Evolutionary conservation across 2,113 vertebrate genomes (phyloP).

Genomic region (Chloebia gouldiae): DNA sequence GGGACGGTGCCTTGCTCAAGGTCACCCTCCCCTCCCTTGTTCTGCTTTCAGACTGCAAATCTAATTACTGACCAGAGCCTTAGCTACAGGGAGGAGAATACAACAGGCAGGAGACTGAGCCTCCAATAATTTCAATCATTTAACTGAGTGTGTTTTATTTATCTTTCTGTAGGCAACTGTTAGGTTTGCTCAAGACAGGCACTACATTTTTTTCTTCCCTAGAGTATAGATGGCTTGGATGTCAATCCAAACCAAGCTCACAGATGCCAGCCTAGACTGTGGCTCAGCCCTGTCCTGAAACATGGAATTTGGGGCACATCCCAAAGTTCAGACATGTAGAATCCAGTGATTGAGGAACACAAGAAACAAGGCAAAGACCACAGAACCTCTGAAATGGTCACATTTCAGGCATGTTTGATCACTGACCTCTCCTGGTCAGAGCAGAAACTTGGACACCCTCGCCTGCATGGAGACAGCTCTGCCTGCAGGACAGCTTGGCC

Average conservation of each 20-base stretch:
- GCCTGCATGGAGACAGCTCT: not conserved
- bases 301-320: not conserved
- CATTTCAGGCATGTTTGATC: fast-evolving
- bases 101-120: not conserved
- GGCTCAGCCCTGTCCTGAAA: not conserved
- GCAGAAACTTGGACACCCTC: not conserved
- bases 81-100: not conserved
- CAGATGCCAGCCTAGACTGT: not conserved
- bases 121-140: not conserved
- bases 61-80: not conserved
- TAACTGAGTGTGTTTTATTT: not conserved
- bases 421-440: not conserved
- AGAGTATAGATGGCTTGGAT: not conserved
- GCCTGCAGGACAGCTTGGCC: not conserved
- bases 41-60: not conserved
- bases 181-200: not conserved
- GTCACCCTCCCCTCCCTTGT: not conserved
- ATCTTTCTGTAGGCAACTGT: not conserved
- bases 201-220: not conserved
- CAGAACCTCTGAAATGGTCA: not conserved
- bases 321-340: not conserved
- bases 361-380: not conserved
- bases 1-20: not conserved
- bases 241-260: not conserved
- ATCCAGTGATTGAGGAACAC: not conserved